phyloP scores from a whole-genome alignment of 2,113 vertebrate genomes.

The Propithecus coquereli region DNA sequence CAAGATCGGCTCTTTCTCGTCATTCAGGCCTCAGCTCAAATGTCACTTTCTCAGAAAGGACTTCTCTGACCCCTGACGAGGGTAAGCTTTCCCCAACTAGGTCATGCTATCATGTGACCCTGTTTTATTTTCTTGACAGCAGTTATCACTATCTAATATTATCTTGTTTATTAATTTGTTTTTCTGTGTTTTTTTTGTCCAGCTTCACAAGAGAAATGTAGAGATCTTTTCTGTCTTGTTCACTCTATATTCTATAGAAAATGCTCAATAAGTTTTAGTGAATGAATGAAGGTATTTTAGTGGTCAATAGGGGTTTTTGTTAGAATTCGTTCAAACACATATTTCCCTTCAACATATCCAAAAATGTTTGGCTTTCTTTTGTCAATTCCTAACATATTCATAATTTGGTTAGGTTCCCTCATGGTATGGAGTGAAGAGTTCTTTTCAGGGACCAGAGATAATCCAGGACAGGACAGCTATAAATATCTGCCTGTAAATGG shows the following conservation, averaged over 20 bases:
- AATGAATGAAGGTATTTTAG: not conserved
- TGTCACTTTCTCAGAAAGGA: not conserved
- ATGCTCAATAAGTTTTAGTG: not conserved
- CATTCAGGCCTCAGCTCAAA: not conserved
- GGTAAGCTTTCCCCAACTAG: not conserved
- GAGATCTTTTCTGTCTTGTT: not conserved
- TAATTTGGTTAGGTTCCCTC: not conserved
- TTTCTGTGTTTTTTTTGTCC: not conserved
- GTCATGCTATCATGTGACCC: not conserved
- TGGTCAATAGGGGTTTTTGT: not conserved
- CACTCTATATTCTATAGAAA: not conserved
- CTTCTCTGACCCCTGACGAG: not conserved
- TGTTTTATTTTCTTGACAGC: constrained; percentile 24
- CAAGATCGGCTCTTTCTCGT: not conserved
- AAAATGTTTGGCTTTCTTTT: not conserved
- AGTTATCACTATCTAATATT: not conserved
- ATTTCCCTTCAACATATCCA: not conserved
- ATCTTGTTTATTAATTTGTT: constrained; percentile 16
- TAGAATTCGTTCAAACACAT: not conserved
- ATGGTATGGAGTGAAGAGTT: not conserved
- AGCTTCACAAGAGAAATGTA: not conserved
- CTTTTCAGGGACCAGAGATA: not conserved
- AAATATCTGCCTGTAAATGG: not conserved
- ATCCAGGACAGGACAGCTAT: not conserved
- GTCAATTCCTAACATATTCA: not conserved